A percentile compares a stretch with the other conserved stretches of the same genome.
Evolutionary conservation across 2,113 vertebrate genomes (phyloP).

Genomic region (Oncorhynchus clarkii): DNA sequence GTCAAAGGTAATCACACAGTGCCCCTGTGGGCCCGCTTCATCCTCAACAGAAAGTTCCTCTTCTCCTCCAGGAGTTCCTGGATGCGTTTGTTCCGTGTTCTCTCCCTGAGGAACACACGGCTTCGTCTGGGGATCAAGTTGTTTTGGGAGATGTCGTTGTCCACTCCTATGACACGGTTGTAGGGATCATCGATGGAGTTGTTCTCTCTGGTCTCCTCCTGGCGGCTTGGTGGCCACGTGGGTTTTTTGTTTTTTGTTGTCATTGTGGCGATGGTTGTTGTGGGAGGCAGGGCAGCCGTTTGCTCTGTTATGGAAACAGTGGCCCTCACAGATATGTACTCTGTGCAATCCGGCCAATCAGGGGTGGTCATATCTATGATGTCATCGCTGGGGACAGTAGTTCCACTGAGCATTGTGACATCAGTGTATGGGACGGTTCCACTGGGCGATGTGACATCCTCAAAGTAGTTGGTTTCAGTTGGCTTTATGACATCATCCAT

Average conservation of each 20-base stretch:
- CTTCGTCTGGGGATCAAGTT: slow-evolving; percentile 82
- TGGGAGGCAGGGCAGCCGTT: not conserved
- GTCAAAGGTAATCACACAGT: slow-evolving; percentile 25
- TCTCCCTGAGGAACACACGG: slow-evolving; percentile 76
- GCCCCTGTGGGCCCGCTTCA: slow-evolving; percentile 70
- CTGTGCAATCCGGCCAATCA: slow-evolving; percentile 49
- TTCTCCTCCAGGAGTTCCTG: slow-evolving; percentile 92
- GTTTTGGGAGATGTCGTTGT: slow-evolving; percentile 79
- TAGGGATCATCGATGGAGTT: slow-evolving; percentile 82
- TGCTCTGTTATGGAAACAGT: slow-evolving; percentile 5
- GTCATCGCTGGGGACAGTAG: not conserved
- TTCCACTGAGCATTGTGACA: slow-evolving; percentile 23
- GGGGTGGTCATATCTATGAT: slow-evolving; percentile 41
- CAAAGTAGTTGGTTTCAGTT: slow-evolving; percentile 13
- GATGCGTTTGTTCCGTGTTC: slow-evolving; percentile 92
- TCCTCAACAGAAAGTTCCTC: slow-evolving; percentile 79
- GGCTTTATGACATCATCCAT: slow-evolving; percentile 23
- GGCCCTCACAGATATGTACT: slow-evolving; percentile 47
- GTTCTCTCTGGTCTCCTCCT: slow-evolving; percentile 75
- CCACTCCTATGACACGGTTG: slow-evolving; percentile 68
- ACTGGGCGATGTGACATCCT: slow-evolving; percentile 35
- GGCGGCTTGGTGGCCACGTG: slow-evolving; percentile 49
- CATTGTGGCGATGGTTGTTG: not conserved
- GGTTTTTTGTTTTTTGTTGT: slow-evolving; percentile 41
- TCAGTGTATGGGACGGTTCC: slow-evolving; percentile 33